Percentiles rank a stretch among this genome's conserved stretches.
Conservation (phyloP, 2,797 vertebrate species). For the Lepilemur ruficaudatus region DNA sequence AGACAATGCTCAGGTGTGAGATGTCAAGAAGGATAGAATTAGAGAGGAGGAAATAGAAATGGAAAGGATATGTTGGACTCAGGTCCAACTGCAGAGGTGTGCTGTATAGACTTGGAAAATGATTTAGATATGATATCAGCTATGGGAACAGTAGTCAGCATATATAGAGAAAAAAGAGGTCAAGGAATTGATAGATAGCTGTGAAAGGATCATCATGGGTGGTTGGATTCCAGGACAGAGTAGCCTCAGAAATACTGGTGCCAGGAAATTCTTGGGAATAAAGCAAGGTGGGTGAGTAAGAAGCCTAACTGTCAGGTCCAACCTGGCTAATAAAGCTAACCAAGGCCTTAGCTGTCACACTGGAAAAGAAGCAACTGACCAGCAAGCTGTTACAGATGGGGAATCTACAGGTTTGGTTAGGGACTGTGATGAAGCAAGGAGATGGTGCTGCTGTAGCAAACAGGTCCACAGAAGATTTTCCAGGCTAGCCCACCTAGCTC, state of each 20-base stretch:
- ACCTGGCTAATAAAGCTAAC: background rate
- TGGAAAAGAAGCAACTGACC: constrained; percentile 7
- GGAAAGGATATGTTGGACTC: background rate
- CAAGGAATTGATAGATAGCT: background rate
- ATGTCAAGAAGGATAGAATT: constrained; percentile 16
- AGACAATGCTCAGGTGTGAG: background rate
- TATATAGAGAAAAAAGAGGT: background rate
- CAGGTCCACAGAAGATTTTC: background rate
- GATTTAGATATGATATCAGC: background rate
- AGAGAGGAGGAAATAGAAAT: constrained; percentile 16
- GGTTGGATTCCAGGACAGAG: background rate
- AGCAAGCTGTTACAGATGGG: background rate
- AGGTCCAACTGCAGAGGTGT: background rate
- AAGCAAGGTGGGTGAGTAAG: constrained; percentile 8
- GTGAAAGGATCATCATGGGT: background rate
- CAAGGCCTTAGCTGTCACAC: constrained; percentile 7
- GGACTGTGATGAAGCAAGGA: background rate
- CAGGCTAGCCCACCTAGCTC: background rate
- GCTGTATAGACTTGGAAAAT: background rate
- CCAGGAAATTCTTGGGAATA: background rate
- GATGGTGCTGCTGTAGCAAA: background rate
- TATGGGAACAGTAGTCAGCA: background rate
- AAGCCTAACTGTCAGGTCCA: background rate
- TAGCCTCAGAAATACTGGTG: background rate
- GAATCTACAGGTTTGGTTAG: constrained; percentile 4